Base-by-base conservation (phyloP, 2,113 vertebrate species). In the Lampris incognitus region DNA sequence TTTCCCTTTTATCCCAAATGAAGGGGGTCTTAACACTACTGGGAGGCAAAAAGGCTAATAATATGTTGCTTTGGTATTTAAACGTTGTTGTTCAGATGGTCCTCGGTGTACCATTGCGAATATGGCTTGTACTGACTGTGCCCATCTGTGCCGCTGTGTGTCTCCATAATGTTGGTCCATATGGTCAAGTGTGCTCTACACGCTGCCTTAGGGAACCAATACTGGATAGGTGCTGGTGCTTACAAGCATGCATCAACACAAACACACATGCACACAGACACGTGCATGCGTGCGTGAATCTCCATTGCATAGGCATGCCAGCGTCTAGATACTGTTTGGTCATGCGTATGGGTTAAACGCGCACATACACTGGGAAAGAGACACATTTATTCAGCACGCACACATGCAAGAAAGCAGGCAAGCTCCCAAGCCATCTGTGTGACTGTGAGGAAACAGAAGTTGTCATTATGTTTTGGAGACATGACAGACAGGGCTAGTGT, bases 121-220 rank as follows among this genome's bases (percentile, higher is more conserved):
- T 77, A 78, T 85, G 83, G 79, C 85, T 49, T 41, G 68, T 63
- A 82, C 84, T 80, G 80, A 89, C 83, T 62, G 74, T 72, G 83
- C 82, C 90, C 89, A 91, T 91, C 91, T 92, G 88, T 84, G 90
- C 84, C 68, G 42, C 71, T 66, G 73, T 69, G 62, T 66, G 75
- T 76, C 81, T 86, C 79, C 87, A 82, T 92, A 82, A 85, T 86
- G 82, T 77, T 58, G 74, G 66, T 91, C 90, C 89, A 89, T 91
- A 91, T 92, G 91, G 85, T 77, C 86, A 49, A 79, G 54, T 65
- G 72, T 83, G 83, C 72, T 83, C 79, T 72, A 83, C 85, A 83
- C 81, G 73, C 81, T 80, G 85, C 82, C 84, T 70, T 42, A 3
- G 78, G 84, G 72, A 73, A 65, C 65, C 11, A n/a, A 62, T 68